Evolutionary conservation across 2,113 vertebrate genomes (phyloP).

Genomic region (Callocephalon fimbriatum): DNA sequence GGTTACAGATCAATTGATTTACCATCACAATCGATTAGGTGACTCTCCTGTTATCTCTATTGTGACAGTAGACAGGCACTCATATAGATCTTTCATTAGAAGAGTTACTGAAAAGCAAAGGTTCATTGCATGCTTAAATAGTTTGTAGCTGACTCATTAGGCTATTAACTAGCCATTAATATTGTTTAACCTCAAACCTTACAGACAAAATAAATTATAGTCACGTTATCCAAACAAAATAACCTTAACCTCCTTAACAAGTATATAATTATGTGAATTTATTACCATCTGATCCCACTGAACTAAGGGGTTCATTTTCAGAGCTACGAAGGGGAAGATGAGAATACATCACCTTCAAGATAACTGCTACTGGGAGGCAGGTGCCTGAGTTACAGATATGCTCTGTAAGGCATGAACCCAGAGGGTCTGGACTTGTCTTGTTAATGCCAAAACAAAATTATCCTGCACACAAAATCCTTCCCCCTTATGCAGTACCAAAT

Average conservation of each 20-base stretch:
- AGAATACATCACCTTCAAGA: constrained; percentile 22
- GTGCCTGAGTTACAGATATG: not conserved
- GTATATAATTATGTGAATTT: constrained; percentile 66
- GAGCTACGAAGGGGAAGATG: not conserved
- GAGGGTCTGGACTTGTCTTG: not conserved
- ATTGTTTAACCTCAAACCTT: constrained; percentile 79
- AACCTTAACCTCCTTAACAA: constrained; percentile 66
- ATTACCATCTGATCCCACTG: constrained; percentile 59
- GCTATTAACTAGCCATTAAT: constrained; percentile 82
- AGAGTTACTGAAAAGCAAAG: constrained; percentile 81
- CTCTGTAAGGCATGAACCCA: not conserved
- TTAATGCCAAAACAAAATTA: not conserved
- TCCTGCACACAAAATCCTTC: not conserved
- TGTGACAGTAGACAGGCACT: constrained; percentile 78
- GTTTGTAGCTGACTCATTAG: constrained; percentile 81
- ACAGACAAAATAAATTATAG: constrained; percentile 77
- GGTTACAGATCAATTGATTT: constrained; percentile 86
- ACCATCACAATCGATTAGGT: constrained; percentile 82
- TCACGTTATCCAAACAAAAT: constrained; percentile 64
- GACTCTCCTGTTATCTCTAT: constrained; percentile 78
- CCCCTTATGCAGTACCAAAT: not conserved
- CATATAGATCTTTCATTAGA: constrained; percentile 87
- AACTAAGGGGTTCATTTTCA: constrained; percentile 54
- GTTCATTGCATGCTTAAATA: constrained; percentile 80
- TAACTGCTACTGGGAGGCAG: constrained; percentile 24